Percentiles rank a stretch among this genome's conserved stretches.
Evolutionary conservation across 2,888 invertebrate genomes (phyloP).

Genomic region (Andrena bicolor): DNA sequence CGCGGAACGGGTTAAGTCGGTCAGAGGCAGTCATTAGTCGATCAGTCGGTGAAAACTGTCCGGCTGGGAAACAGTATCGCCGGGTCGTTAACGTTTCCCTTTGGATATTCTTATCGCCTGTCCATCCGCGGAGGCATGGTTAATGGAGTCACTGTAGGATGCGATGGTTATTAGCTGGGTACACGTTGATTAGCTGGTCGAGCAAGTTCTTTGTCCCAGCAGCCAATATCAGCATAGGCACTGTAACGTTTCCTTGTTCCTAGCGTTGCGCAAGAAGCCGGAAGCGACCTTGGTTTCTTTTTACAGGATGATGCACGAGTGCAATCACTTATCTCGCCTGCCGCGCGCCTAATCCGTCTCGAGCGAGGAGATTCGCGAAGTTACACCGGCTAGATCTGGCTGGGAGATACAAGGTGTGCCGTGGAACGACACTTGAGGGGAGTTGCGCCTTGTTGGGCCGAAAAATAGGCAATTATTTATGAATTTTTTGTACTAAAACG

Average conservation of each 20-base stretch:
- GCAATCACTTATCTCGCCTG: constrained; percentile 51
- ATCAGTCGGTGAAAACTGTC: background rate
- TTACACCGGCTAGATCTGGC: background rate
- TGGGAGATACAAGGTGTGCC: background rate
- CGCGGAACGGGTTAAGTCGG: background rate
- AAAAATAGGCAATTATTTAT: no score
- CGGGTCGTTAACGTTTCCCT: no score
- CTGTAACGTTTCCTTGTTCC: constrained; percentile 64
- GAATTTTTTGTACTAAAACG: no score
- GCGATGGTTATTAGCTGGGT: no score
- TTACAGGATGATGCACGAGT: constrained; percentile 61
- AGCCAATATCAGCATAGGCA: constrained; percentile 42
- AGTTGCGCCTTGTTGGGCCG: no score
- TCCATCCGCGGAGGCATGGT: no score
- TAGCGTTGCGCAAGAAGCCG: constrained; percentile 65
- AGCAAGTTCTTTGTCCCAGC: background rate
- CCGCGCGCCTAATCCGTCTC: constrained; percentile 42
- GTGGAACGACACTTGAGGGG: background rate
- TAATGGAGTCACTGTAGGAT: no score
- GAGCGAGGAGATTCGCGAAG: constrained; percentile 4
- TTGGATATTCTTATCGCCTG: no score
- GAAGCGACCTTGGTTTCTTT: constrained; percentile 61
- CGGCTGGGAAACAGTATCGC: background rate
- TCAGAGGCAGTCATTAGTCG: background rate
- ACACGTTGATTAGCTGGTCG: no score